A percentile compares a stretch with the other conserved stretches of the same genome.
Conservation (phyloP, 2,797 vertebrate species). For the Spizella passerina region DNA sequence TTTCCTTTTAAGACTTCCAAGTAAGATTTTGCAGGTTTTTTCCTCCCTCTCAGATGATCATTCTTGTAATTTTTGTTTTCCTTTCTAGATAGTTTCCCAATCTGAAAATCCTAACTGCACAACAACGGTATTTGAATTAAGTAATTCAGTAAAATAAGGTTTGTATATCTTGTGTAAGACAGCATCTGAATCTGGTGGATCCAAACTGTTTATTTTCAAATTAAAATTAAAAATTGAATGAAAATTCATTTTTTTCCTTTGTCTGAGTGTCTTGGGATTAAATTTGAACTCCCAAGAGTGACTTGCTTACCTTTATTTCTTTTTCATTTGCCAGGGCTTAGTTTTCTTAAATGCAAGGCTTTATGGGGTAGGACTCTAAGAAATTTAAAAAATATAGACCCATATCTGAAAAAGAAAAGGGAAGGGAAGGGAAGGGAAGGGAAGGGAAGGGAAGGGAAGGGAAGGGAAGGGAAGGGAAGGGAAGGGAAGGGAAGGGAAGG, state of each 20-base stretch:
- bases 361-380: background rate
- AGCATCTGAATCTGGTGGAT: background rate
- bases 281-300: background rate
- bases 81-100: background rate
- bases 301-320: background rate
- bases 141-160: background rate
- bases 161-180: background rate
- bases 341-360: background rate
- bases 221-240: background rate
- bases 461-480: no score
- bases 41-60: background rate
- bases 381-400: background rate
- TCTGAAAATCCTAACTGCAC: background rate
- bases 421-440: no score
- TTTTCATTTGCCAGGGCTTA: background rate
- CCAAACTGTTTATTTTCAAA: background rate
- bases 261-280: background rate
- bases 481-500: no score
- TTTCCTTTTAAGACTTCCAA: background rate
- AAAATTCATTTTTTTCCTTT: background rate
- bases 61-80: background rate
- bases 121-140: background rate
- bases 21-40: background rate
- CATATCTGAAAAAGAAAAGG: background rate
- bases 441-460: no score